Base-by-base conservation (phyloP, 2,113 vertebrate genomes). In the Thalassarche chlororhynchos region DNA sequence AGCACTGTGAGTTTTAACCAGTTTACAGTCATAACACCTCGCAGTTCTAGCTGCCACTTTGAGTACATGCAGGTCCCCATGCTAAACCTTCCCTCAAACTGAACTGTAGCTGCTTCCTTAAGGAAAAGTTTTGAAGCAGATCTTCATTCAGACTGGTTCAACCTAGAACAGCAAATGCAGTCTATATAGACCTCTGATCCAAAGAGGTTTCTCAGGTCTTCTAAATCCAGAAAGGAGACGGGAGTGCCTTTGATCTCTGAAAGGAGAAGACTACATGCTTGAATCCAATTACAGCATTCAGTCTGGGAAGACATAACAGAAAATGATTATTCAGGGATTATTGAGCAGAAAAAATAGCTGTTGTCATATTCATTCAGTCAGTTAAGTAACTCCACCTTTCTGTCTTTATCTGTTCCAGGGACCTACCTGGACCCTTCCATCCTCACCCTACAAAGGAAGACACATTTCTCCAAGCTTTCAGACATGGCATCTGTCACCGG, bases 281-380 rank as follows among this genome's bases (percentile, higher is more conserved):
- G 96, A 97, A 98, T 97, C 99, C 99, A 99, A 13, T 99, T 98
- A 40, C 42, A 87, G 87, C 98, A 98, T 90, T 99, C 98, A 51
- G 24, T 97, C 99, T 99, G 97, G 61, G 58, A 88, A 95, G 62
- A 97, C 61, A 95, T 18, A 96, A 84, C 40, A 87, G 34, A 82
- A 88, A 66, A 74, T 15, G 1, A 58, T 83, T 58, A 51, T 51
- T 70, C 29, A 77, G 15, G 25, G 31, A 76, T 94, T 88, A 90
- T 3, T n/a, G 70, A 86, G 46, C 4, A 42, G 36, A 32, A 87
- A n/a, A 69, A 80, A 84, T 36, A 79, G 44, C 26, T 28, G 54
- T 34, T 55, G 26, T 44, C 65, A n/a, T 18, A 70, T 62, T 75
- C 19, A n/a, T 31, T 76, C 29, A 40, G n/a, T 11, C 72, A 42